phyloP scores from a whole-genome alignment of 2,113 vertebrate species.

The Chlamydotis undulata region DNA sequence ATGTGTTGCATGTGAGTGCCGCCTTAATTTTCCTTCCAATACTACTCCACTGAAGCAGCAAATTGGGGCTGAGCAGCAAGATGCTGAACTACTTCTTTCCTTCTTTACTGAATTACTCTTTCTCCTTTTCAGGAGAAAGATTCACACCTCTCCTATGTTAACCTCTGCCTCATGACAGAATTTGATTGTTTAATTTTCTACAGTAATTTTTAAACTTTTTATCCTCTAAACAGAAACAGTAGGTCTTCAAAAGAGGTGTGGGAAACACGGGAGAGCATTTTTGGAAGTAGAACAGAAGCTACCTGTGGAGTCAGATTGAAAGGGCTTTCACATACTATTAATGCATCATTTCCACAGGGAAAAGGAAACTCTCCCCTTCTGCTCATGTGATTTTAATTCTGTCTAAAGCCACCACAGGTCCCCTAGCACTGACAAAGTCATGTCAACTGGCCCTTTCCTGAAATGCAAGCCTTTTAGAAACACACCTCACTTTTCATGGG shows the following conservation, averaged over 20 bases:
- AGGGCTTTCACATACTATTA: neutral
- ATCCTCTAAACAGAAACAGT: neutral
- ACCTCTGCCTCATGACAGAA: neutral
- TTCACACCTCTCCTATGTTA: neutral
- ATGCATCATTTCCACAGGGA: neutral
- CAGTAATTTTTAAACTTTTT: neutral
- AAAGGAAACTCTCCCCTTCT: neutral
- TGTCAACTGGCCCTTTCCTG: neutral
- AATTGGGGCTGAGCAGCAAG: neutral
- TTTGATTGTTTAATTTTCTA: neutral
- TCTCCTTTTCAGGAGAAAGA: neutral
- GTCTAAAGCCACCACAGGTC: neutral
- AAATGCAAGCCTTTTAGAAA: neutral
- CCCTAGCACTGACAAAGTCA: neutral
- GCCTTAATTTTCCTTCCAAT: neutral
- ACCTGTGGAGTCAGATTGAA: neutral
- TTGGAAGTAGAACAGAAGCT: neutral
- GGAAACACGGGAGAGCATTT: neutral
- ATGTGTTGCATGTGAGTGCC: neutral
- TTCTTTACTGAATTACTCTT: neutral
- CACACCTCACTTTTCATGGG: neutral
- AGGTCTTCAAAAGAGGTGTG: neutral
- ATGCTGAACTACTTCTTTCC: neutral
- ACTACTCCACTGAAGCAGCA: neutral
- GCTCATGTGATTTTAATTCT: neutral